Evolutionary conservation across 2,888 invertebrate species (phyloP), one percentile per base, ranked within the genome.

Genomic region (Drosophila niveifrons): DNA sequence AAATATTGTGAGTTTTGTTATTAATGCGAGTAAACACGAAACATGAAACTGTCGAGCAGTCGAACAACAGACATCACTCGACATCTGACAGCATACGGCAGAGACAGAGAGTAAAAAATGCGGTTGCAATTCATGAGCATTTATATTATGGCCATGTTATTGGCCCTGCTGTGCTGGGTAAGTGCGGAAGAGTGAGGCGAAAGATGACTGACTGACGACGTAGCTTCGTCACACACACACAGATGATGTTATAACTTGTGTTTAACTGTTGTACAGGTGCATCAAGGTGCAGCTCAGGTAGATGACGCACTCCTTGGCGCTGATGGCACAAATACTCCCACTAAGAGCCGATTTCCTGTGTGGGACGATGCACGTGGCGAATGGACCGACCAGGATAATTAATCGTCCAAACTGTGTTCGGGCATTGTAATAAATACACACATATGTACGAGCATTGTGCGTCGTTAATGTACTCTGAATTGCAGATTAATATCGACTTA

Each of bases 341-440:
- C 52, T 1, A 83, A 86, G 36, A 11, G 4, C 0, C 61, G 65
- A 18, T 79, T 90, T 77, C 85, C 90, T 1, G 80, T 83, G 18
- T 89, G 89, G 89, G 70, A 88, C 51, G 90, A 90, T 66, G 83
- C 85, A 2, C 50, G 53, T 1, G 89, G 88, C 23, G 85, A 83
- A 28, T 82, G 72, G 78, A 52, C 36, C 7, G 72, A 61, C 46
- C 51, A 29, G 52, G 61, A 58, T 50, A 59, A 70, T 63, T 64
- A 59, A 34, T 50, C 8, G 3, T 13, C 13, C n/a, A n/a, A 17
- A 18, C n/a, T 31, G 17, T 31, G 7, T 41, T 13, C 13, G 39
- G 8, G 13, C 6, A 39, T 34, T 18, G 29, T 10, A 57, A 57
- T 57, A 57, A 46, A 47, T 11, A 44, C 31, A 9, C 6, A 23